Percentiles rank a stretch among this genome's conserved stretches.
phyloP scores from a whole-genome alignment of 2,113 vertebrate species.

The Nothoprocta perdicaria region DNA sequence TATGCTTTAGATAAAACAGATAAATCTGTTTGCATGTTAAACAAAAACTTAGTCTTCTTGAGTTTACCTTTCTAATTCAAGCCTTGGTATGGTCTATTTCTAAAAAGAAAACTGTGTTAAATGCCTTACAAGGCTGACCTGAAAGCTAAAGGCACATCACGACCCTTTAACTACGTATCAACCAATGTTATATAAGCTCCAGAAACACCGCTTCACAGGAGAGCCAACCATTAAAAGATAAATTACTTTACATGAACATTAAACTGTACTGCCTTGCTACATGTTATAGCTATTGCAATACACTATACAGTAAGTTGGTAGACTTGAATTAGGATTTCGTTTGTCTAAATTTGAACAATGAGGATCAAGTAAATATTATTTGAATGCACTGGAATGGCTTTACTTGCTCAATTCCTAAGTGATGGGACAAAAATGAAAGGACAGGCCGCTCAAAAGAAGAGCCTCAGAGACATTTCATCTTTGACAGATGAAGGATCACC shows the following conservation, averaged over 20 bases:
- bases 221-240: neutral
- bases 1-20: neutral
- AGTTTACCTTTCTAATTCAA: neutral
- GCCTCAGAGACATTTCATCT: neutral
- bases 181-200: neutral
- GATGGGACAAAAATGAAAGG: conserved; percentile 7
- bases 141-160: neutral
- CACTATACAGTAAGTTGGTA: neutral
- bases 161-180: neutral
- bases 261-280: neutral
- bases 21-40: neutral
- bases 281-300: neutral
- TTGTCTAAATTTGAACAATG: neutral
- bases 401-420: neutral
- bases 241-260: neutral
- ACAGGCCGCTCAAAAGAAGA: conserved; percentile 14
- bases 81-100: neutral
- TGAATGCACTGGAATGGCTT: neutral
- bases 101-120: neutral
- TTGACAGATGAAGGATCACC: neutral
- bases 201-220: neutral
- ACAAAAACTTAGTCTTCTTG: neutral
- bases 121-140: neutral
- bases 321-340: neutral
- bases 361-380: neutral